A percentile compares a stretch with the other conserved stretches of the same genome.
These are phyloP conservation scores for Drosophila prolongata DNA, from an alignment of 2,888 invertebrate species.

Conservation along the genomic window DNA sequence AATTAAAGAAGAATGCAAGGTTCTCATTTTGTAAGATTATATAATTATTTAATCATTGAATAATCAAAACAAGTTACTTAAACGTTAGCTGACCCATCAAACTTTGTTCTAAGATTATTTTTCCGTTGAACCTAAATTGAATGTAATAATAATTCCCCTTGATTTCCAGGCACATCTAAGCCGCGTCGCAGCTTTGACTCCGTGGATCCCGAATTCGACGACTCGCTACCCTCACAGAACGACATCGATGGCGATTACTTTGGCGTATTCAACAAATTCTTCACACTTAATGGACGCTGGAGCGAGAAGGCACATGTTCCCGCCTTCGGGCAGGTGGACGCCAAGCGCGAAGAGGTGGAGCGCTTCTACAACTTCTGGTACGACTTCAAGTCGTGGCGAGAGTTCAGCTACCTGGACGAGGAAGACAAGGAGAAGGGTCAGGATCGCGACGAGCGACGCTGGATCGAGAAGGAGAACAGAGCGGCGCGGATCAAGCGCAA, in stretches of 20 bases:
- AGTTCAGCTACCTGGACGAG: constrained; percentile 99
- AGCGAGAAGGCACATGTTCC: constrained; percentile 95
- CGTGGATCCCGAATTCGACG: constrained; percentile 97
- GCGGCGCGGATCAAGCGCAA: constrained; percentile 95
- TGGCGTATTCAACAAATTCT: constrained; percentile 88
- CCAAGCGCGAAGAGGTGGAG: constrained; percentile 94
- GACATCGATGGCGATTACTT: constrained; percentile 93
- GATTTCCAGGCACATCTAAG: constrained; percentile 87
- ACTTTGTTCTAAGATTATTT: too few species aligned
- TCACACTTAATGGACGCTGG: constrained; percentile 94
- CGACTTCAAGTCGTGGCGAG: constrained; percentile 99
- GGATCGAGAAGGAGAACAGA: constrained; percentile 99
- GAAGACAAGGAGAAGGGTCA: constrained; percentile 99
- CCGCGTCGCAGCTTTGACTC: constrained; percentile 97
- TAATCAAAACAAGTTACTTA: too few species aligned
- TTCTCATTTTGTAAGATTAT: background rate
- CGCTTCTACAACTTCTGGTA: constrained; percentile 99
- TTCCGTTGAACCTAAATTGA: background rate
- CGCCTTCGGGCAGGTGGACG: constrained; percentile 89
- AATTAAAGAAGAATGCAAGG: background rate
- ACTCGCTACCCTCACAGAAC: constrained; percentile 90
- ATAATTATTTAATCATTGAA: background rate
- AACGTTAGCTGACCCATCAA: too few species aligned
- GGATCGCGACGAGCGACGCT: constrained; percentile 97
- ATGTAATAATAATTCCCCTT: background rate